A percentile compares a stretch with the other conserved stretches of the same genome.
Evolutionary conservation across 2,797 vertebrate genomes (phyloP).

Genomic region (Hybognathus amarus): DNA sequence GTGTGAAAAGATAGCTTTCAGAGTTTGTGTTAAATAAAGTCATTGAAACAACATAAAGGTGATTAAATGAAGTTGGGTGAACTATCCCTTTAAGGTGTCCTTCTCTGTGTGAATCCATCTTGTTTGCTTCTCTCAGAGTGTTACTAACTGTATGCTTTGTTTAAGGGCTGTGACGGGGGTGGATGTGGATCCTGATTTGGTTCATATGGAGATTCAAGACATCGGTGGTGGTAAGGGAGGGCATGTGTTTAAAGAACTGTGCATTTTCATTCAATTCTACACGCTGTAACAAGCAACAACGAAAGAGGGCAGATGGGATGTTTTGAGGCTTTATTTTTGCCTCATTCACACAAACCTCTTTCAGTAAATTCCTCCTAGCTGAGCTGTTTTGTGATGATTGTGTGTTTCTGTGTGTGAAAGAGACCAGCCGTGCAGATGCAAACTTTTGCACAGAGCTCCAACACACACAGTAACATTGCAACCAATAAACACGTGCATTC

Average conservation of each 20-base stretch:
- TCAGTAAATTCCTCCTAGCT: constrained; percentile 35
- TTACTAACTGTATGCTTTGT: constrained; percentile 54
- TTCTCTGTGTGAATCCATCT: constrained; percentile 19
- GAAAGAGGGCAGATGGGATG: constrained; percentile 31
- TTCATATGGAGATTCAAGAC: constrained; percentile 96
- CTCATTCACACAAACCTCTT: constrained; percentile 43
- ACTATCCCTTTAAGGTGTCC: neutral
- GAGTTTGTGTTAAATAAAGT: neutral
- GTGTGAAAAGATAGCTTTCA: neutral
- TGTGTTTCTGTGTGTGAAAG: constrained; percentile 17
- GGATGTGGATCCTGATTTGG: constrained; percentile 87
- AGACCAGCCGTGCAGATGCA: constrained; percentile 65
- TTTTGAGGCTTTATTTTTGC: constrained; percentile 20
- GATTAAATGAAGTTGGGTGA: neutral
- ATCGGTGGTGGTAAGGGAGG: constrained; percentile 84
- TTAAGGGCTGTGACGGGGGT: constrained; percentile 90
- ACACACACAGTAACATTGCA: constrained; percentile 39
- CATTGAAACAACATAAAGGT: neutral
- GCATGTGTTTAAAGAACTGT: constrained; percentile 14
- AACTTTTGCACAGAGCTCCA: constrained; percentile 63
- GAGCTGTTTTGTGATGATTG: constrained; percentile 41
- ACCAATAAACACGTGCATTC: constrained; percentile 40
- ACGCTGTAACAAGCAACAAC: neutral
- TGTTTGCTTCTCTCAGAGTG: constrained; percentile 3
- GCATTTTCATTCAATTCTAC: constrained; percentile 22